Base-by-base conservation (phyloP, 1,140 invertebrate species). In the Agrilus planipennis region DNA sequence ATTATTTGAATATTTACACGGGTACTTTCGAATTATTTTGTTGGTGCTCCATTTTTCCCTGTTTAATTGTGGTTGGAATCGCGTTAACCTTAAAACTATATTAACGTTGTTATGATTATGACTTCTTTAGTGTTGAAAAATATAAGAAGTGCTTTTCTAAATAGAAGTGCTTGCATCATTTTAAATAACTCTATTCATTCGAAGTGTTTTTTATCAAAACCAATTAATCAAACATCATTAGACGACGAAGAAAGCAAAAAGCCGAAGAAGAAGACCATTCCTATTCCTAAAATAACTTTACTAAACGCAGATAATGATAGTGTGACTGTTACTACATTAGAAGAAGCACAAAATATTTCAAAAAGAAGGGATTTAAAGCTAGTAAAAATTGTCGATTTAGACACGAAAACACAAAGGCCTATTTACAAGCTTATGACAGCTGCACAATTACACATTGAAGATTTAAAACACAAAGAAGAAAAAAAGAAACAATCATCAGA, bases 331-430 rank as follows among this genome's bases (percentile, higher is more conserved):
- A 44, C 52, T 1, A 64, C 61, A 7, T 12, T 70, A 12, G 57
- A 63, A 60, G 70, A 75, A 53, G 78, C 78, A 1, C 63, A 74
- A 43, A 77, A 67, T 58, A 42, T 81, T 37, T 72, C 78, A 10
- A 64, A 69, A 44, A 59, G 73, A 16, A 62, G 75, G 51, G 70
- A 75, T 29, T 62, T 81, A 39, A 78, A 79, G 57, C 54, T 82
- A 28, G 61, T 81, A 1, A 76, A 77, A 57, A 57, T 79, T 19
- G 54, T 74, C 22, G 73, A 80, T 55, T 57, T 66, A 5, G 74
- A 77, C 54, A 62, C 69, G 1, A 76, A 77, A 62, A 71, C 71
- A 2, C 63, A 74, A 18, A 63, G 76, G 28, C 67, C 75, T 12
- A 56, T 76, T 18, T 82, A 75, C 52, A 74, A 75, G 67, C 68